Conservation (phyloP, 2,888 invertebrate species). For the Plagodis dolabraria region DNA sequence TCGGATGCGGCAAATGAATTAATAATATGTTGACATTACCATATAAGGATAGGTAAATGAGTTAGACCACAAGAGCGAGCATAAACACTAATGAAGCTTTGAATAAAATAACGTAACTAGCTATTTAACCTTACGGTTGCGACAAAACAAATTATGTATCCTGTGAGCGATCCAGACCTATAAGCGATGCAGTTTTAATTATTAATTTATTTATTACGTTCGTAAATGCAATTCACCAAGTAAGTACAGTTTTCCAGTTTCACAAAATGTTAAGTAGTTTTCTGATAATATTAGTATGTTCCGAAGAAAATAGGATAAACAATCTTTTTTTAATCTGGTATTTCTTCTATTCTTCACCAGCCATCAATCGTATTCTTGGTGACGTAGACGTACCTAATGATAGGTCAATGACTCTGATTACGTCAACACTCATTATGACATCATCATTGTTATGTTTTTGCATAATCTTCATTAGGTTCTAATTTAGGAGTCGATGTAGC, state of each 20-base stretch:
- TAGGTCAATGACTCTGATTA: slow-evolving; percentile 46
- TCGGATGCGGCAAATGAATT: background rate
- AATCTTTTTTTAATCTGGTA: background rate
- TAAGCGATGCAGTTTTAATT: no score
- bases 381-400: slow-evolving; percentile 25
- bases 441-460: slow-evolving; percentile 7
- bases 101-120: no score
- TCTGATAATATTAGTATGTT: background rate
- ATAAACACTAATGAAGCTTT: no score
- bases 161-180: no score
- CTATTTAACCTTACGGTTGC: no score
- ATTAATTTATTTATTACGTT: no score
- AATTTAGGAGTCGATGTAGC: background rate
- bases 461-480: slow-evolving; percentile 8
- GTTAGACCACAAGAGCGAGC: no score
- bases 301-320: background rate
- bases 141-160: no score
- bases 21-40: background rate
- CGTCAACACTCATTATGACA: slow-evolving; percentile 36
- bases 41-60: background rate
- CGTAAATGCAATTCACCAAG: no score
- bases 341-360: slow-evolving; percentile 5
- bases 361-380: slow-evolving; percentile 13
- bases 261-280: no score
- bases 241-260: no score